Percentiles rank a stretch among this genome's conserved stretches.
phyloP scores from a whole-genome alignment of 2,797 vertebrate genomes.

The Lagocephalus sceleratus region DNA sequence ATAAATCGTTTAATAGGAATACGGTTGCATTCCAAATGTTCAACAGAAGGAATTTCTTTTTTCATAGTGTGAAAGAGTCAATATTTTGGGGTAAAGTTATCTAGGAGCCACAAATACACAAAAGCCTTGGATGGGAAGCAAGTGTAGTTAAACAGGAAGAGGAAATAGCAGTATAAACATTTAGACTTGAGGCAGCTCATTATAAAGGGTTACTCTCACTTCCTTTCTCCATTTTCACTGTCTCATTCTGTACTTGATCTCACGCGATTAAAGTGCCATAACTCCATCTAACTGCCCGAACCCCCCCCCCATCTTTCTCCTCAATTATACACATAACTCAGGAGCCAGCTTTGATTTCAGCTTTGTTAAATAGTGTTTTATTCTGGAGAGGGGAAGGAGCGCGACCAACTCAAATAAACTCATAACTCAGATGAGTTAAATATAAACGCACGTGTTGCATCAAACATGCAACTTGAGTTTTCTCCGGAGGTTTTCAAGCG shows the following conservation, averaged over 20 bases:
- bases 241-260: background rate
- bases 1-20: too few relatives aligned
- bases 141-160: conserved; percentile 62
- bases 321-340: background rate
- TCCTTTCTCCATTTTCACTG: conserved; percentile 1
- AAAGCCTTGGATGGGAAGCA: conserved; percentile 43
- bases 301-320: background rate
- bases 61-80: conserved; percentile 25
- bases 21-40: too few relatives aligned
- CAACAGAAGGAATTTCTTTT: background rate
- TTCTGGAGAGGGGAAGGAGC: too few relatives aligned
- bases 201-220: conserved; percentile 40
- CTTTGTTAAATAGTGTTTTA: too few relatives aligned
- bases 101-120: conserved; percentile 12
- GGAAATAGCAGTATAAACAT: conserved; percentile 68
- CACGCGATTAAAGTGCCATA: background rate
- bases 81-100: conserved; percentile 20
- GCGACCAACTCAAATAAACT: too few relatives aligned
- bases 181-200: conserved; percentile 45
- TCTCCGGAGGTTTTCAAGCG: conserved; percentile 47
- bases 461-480: conserved; percentile 47
- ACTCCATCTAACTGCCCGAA: background rate
- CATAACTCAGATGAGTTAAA: background rate
- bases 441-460: conserved; percentile 12
- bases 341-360: background rate